Evolutionary conservation across 2,888 invertebrate species (phyloP), one percentile per base, ranked within the genome.

Genomic region (Tridacna gigas): DNA sequence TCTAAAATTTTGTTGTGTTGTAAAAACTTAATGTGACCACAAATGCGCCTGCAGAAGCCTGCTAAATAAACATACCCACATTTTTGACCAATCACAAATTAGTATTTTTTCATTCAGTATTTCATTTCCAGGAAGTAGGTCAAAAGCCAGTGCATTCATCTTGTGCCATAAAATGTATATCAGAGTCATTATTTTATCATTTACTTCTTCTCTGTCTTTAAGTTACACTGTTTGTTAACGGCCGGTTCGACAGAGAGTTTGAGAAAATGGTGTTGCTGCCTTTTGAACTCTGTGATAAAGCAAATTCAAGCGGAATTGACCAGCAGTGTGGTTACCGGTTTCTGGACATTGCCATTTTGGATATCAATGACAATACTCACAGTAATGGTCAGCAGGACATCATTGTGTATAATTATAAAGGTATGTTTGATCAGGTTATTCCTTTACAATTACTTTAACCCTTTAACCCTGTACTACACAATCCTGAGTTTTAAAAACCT

Each of bases 331-430:
- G 98, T 86, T 99, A 98, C 15, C 98, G 98, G 93, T 99, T 98
- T 0, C 95, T 99, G 47, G 98, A 98, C 0, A 98, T 99, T 28
- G 97, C 98, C 66, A 99, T 99, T 91, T 99, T 98, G 28, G 99
- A 99, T 95, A 97, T 97, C 25, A 99, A 99, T 95, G 99, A 99
- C 95, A 99, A 99, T 95, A 98, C 98, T 95, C 99, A 99, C 98
- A 97, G 97, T 94, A 98, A 99, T 0, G 99, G 99, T 0, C 97
- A 97, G 1, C 99, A 99, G 96, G 96, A 98, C 89, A 98, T 99
- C 92, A 97, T 98, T 93, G 98, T 99, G 7, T 99, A 99, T 95
- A 99, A 98, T 95, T 99, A 99, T 94, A 97, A 96, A 97, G 96
- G 98, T 84, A 96, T 63, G 90, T 26, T 18, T 3, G 28, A 20